Evolutionary conservation across 2,113 vertebrate species (phyloP).

Genomic region (Pogonocichla stellata): DNA sequence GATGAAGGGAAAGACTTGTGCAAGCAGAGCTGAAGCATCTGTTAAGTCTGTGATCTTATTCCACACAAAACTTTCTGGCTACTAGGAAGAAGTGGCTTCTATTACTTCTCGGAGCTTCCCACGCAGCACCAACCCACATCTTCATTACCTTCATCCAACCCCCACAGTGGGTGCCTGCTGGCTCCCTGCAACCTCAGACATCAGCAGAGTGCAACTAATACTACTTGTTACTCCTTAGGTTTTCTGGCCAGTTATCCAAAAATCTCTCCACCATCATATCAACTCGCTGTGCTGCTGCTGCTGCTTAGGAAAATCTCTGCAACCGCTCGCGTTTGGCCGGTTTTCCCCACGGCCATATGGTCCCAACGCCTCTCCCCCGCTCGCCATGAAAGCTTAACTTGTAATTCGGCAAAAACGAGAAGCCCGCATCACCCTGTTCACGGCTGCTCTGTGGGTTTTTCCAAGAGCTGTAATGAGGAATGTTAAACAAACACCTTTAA

Average conservation of each 20-base stretch:
- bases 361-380: conserved; percentile 15
- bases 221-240: not conserved
- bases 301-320: not conserved
- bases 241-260: not conserved
- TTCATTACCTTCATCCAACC: not conserved
- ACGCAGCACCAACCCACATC: not conserved
- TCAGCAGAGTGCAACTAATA: not conserved
- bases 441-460: conserved; percentile 49
- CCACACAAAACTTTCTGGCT: conserved; percentile 16
- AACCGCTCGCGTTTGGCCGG: not conserved
- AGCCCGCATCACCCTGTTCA: conserved; percentile 4
- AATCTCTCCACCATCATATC: not conserved
- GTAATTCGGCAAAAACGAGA: not conserved
- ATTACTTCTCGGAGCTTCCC: not conserved
- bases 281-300: not conserved
- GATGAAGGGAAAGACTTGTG: not conserved
- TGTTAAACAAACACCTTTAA: conserved; percentile 67
- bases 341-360: conserved; percentile 23
- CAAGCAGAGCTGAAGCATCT: conserved; percentile 13
- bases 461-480: conserved; percentile 52
- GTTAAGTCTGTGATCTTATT: not conserved
- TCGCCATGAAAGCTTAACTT: conserved; percentile 2
- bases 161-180: not conserved
- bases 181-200: not conserved
- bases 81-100: conserved; percentile 4